Evolutionary conservation across 2,113 vertebrate genomes (phyloP).

Genomic region (Larimichthys crocea): DNA sequence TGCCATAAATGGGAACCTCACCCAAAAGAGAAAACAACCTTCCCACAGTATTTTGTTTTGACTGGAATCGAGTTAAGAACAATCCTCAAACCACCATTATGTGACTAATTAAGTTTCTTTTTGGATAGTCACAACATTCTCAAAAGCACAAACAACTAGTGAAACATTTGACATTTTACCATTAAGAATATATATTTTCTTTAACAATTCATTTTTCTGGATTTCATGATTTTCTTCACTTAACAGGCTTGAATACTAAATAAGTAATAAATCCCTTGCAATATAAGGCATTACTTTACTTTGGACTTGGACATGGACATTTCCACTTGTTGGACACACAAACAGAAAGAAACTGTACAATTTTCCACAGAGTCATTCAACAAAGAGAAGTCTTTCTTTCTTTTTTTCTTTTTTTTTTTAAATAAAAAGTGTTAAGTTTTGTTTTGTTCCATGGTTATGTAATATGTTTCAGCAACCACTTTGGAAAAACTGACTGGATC

Average conservation of each 20-base stretch:
- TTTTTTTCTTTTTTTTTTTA: too few relatives aligned
- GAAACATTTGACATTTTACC: not conserved
- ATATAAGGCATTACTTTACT: too few relatives aligned
- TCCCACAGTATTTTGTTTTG: too few relatives aligned
- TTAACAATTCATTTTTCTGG: too few relatives aligned
- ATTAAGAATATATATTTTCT: too few relatives aligned
- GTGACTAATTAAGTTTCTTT: too few relatives aligned
- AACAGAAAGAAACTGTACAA: not conserved
- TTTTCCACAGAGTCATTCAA: not conserved
- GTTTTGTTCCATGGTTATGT: not conserved
- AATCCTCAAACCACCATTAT: too few relatives aligned
- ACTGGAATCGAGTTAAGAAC: too few relatives aligned
- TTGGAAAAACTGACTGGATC: not conserved
- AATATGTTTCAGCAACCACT: not conserved
- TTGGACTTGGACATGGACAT: not conserved
- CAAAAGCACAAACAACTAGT: not conserved
- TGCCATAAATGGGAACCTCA: too few relatives aligned
- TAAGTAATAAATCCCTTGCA: too few relatives aligned
- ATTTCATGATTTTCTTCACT: not conserved
- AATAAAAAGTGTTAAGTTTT: not conserved
- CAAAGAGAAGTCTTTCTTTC: not conserved
- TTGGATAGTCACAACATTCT: too few relatives aligned
- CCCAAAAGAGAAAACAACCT: too few relatives aligned
- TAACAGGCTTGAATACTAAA: not conserved
- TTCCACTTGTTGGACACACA: not conserved